Base-by-base conservation (phyloP, 1,140 invertebrate species). In the Pollicipes pollicipes region DNA sequence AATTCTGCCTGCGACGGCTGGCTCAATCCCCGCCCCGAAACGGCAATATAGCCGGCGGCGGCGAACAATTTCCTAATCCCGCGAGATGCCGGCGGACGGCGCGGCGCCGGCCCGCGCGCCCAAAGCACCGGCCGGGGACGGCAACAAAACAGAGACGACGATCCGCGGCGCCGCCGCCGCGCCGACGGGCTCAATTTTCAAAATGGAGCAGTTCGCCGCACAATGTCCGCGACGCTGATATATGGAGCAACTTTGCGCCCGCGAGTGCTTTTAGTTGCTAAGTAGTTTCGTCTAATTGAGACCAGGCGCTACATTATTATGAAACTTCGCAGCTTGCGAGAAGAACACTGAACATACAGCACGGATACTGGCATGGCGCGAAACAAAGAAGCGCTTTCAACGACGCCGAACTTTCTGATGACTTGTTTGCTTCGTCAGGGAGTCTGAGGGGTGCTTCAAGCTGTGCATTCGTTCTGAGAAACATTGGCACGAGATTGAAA, bases 281-380 rank as follows among this genome's bases (percentile, higher is more conserved):
- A 58, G 45, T 58, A 58, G 45, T 58, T 58, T 58, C 45, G 45
- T 58, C 45, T 58, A 58, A 58, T 58, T 58, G 45, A 58, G 45
- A 58, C 45, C 45, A 58, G 45, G 45, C 45, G 45, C 45, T 10
- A 58, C 45, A 58, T 58, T 58, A 58, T 58, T 58, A 58, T 58
- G 24, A 58, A 58, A 58, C 45, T 58, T 58, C 2, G 45, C 13
- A 21, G 24, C 10, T 58, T 21, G 8, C 2, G 45, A n/a, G 10
- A 21, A 58, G 24, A 3, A 24, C 45, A 21, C 13, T 21, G 2
- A 21, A 2, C 45, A 24, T 10, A 21, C 8, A 21, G 45, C 17
- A 21, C 45, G 45, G 24, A 58, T 58, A 58, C 13, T 21, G 45
- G 24, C 45, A 58, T 58, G n/a, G n/a, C 13, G 45, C 45, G 17